Conservation (phyloP, 2,797 vertebrate species). For the Galago senegalensis region DNA sequence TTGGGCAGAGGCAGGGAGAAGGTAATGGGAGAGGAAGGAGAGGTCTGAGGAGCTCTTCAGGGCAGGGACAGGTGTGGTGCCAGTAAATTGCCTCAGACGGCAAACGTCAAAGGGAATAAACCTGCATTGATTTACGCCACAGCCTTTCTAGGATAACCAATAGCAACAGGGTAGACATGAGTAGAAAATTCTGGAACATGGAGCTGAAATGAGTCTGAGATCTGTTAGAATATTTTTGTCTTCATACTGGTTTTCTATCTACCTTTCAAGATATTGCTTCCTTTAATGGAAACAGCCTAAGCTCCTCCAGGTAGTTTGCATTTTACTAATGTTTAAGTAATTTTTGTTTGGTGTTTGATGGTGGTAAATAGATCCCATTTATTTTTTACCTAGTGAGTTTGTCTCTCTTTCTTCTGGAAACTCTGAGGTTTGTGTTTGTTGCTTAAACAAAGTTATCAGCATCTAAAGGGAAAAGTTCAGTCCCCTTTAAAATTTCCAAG, state of each 20-base stretch:
- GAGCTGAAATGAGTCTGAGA: neutral
- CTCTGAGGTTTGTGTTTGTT: neutral
- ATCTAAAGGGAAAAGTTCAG: neutral
- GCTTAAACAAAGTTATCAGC: neutral
- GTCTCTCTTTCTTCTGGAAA: neutral
- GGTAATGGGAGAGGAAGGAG: rapidly evolving
- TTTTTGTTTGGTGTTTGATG: neutral
- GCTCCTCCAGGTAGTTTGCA: rapidly evolving
- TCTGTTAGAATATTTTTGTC: no score
- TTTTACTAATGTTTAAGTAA: neutral
- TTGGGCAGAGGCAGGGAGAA: rapidly evolving
- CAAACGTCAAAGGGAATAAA: rapidly evolving
- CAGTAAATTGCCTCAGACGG: rapidly evolving
- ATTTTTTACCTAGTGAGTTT: neutral
- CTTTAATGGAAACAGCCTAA: neutral
- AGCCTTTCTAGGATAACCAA: rapidly evolving
- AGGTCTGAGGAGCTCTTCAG: neutral
- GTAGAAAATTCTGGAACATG: rapidly evolving
- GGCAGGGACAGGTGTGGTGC: rapidly evolving
- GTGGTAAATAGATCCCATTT: neutral
- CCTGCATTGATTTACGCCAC: rapidly evolving
- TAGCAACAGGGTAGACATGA: rapidly evolving
- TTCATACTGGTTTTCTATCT: neutral
- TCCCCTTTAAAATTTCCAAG: constrained; percentile 11
- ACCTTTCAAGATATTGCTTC: neutral